Conservation (phyloP, 2,797 vertebrate species). For the Lithobates pipiens region DNA sequence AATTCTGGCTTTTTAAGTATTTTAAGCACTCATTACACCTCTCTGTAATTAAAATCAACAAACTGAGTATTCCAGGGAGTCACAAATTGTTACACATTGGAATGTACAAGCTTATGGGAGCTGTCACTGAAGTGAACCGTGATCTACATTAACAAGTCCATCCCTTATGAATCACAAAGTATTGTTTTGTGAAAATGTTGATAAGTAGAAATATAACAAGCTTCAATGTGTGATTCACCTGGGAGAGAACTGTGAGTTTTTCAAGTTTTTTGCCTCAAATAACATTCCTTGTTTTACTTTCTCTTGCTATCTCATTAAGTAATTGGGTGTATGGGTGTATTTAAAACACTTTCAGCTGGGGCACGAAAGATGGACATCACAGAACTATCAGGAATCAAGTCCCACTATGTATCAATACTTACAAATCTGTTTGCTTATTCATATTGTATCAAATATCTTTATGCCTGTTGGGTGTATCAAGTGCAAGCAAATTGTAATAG, state of each 20-base stretch:
- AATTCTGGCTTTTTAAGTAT: not conserved
- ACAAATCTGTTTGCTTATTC: too few relatives aligned
- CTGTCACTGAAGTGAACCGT: constrained; percentile 19
- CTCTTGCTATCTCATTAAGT: constrained; percentile 1
- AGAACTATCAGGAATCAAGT: too few relatives aligned
- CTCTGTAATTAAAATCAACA: constrained; percentile 27
- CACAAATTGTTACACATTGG: constrained; percentile 12
- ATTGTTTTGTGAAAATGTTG: constrained; percentile 32
- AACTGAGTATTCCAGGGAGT: constrained; percentile 4
- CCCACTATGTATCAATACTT: too few relatives aligned
- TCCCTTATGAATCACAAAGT: constrained; percentile 28
- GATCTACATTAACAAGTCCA: constrained; percentile 20
- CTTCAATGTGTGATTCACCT: constrained; percentile 30
- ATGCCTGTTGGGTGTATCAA: too few relatives aligned
- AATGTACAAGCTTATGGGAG: constrained; percentile 14
- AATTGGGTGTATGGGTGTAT: not conserved
- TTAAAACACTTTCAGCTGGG: not conserved
- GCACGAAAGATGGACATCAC: too few relatives aligned
- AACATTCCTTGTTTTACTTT: constrained; percentile 16
- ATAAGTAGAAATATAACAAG: constrained; percentile 44
- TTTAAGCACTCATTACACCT: not conserved
- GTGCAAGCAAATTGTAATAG: too few relatives aligned
- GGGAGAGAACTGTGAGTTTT: constrained; percentile 27
- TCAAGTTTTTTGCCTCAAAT: constrained; percentile 1
- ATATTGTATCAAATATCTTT: too few relatives aligned